A percentile compares a stretch with the other conserved stretches of the same genome.
These are phyloP conservation scores for Psammodynastes pulverulentus DNA, from an alignment of 2,113 vertebrate genomes.

Conservation along the genomic window DNA sequence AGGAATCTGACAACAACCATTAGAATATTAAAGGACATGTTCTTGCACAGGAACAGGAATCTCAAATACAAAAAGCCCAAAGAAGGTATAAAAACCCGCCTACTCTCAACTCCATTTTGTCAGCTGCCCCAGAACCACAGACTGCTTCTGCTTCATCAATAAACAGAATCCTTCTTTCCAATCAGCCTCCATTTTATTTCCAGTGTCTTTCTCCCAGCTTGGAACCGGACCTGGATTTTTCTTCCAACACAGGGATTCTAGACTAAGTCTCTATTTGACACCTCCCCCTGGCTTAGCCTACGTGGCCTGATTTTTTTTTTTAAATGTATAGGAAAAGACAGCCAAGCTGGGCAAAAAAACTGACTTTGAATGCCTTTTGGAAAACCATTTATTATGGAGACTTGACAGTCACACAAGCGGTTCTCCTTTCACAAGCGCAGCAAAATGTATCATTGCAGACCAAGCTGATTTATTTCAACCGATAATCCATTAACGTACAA, in stretches of 20 bases:
- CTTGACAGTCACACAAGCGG: slow-evolving; percentile 30
- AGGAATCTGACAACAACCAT: too few relatives aligned
- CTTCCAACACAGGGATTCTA: neutral
- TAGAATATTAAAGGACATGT: too few relatives aligned
- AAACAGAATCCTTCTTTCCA: too few relatives aligned
- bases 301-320: neutral
- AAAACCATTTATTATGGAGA: slow-evolving; percentile 46
- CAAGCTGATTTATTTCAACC: slow-evolving; percentile 39
- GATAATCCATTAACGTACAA: slow-evolving; percentile 46
- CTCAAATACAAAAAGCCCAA: too few relatives aligned
- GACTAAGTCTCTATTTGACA: neutral
- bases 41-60: too few relatives aligned
- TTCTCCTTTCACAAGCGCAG: slow-evolving; percentile 26
- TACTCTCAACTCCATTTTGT: too few relatives aligned
- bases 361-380: slow-evolving; percentile 50
- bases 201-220: too few relatives aligned
- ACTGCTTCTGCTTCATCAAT: too few relatives aligned
- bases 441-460: slow-evolving; percentile 46
- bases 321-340: slow-evolving; percentile 47
- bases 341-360: slow-evolving; percentile 39
- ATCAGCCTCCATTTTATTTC: too few relatives aligned
- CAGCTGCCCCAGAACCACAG: too few relatives aligned
- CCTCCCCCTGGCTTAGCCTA: neutral
- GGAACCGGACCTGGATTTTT: too few relatives aligned
- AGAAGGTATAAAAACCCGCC: too few relatives aligned